Conservation (phyloP, 1,140 invertebrate species). For the Paraescarpia echinospica region DNA sequence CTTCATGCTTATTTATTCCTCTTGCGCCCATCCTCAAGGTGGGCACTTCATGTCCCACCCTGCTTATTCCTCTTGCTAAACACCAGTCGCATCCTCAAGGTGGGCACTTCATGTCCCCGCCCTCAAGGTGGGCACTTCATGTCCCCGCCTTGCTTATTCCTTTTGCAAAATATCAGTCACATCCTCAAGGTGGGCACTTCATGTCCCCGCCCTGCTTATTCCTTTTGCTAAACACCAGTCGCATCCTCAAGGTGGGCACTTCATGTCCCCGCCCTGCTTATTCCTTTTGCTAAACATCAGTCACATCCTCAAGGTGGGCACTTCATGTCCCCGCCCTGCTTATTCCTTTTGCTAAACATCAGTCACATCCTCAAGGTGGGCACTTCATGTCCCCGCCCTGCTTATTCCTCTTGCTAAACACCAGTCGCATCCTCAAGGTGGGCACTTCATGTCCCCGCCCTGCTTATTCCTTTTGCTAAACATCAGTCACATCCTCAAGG, state of each 20-base stretch:
- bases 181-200: conserved; percentile 74
- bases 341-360: conserved; percentile 39
- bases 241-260: conserved; percentile 74
- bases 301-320: conserved; percentile 73
- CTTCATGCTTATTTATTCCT: not conserved
- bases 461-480: conserved; percentile 21
- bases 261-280: not conserved
- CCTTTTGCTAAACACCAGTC: conserved; percentile 44
- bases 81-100: conserved; percentile 74
- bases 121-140: too few relatives aligned
- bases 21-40: conserved; percentile 75
- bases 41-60: conserved; percentile 22
- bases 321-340: not conserved
- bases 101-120: conserved; percentile 42
- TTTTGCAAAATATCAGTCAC: conserved; percentile 47
- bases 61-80: conserved; percentile 22
- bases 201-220: not conserved
- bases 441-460: conserved; percentile 10
- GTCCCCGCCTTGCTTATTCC: too few relatives aligned
- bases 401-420: conserved; percentile 32
- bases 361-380: conserved; percentile 74
- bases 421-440: conserved; percentile 74
- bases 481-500: conserved; percentile 74
- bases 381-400: not conserved
- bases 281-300: conserved; percentile 43